Evolutionary conservation across 2,888 invertebrate genomes (phyloP), one percentile per base, ranked within the genome.

Genomic region (Thereva unica): DNA sequence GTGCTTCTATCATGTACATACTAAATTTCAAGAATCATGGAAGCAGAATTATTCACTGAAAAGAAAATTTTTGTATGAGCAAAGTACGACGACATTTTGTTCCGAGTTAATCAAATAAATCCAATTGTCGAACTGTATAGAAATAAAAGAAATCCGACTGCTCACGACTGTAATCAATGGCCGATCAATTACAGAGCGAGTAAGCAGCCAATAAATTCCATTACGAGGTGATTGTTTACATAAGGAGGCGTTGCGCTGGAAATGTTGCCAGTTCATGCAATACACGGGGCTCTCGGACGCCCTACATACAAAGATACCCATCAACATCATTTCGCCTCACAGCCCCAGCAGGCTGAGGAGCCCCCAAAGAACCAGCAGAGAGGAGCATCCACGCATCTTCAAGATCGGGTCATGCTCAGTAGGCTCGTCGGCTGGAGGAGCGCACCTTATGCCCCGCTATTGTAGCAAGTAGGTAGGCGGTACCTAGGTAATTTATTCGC

Each of bases 141-240:
- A 57, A 59, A 59, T 37, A 59, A 47, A 38, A 59, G 37, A 47
- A 47, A 49, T 12, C 59, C 47, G 59, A 59, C 47, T 47, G 59
- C 50, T 63, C 63, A 63, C 50, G 63, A 50, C 52, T 23, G 45
- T 63, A 63, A 63, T 63, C 63, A 63, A 63, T 63, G 63, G 63
- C 63, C 63, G 50, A 63, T 63, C 63, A 63, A 63, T 63, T 63
- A 63, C 63, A 72, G 69, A 68, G 68, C 68, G 69, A 71, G 66
- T 67, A 67, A 70, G 69, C 72, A 71, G 71, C 72, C 73, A 74
- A 74, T 74, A 74, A 74, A 72, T 71, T 73, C 71, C 71, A 74
- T 72, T 72, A 73, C 71, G 73, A 70, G 71, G 72, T 71, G 73
- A 71, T 73, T 73, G 73, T 71, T 73, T 71, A 71, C 71, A 71